phyloP scores from a whole-genome alignment of 2,113 vertebrate species.

The Rhinichthys klamathensis region DNA sequence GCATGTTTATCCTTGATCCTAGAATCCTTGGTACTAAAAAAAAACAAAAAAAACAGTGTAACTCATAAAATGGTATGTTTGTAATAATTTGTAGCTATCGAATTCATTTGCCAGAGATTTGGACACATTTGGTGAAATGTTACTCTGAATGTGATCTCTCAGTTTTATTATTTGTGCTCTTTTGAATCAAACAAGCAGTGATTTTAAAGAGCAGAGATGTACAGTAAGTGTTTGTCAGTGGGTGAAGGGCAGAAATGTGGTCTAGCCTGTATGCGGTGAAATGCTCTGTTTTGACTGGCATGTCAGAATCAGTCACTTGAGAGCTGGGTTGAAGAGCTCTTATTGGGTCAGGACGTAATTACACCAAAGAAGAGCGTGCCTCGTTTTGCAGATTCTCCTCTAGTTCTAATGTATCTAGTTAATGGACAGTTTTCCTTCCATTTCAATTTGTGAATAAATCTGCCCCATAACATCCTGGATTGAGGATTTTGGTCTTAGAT shows the following conservation, averaged over 20 bases:
- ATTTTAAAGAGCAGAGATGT: not conserved
- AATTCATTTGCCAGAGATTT: not conserved
- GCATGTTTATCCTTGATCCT: not conserved
- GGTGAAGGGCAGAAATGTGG: slow-evolving; percentile 33
- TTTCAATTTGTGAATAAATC: not conserved
- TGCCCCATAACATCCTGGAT: not conserved
- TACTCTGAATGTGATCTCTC: not conserved
- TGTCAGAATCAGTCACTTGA: slow-evolving; percentile 29
- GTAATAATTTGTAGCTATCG: not conserved
- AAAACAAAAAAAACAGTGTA: not conserved
- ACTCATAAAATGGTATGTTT: not conserved
- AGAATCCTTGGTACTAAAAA: too few relatives aligned
- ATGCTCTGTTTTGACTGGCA: slow-evolving; percentile 34
- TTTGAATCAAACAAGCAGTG: slow-evolving; percentile 3
- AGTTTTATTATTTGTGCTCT: not conserved
- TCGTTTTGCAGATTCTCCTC: slow-evolving; percentile 5
- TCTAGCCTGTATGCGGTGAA: slow-evolving; percentile 24
- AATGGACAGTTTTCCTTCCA: not conserved
- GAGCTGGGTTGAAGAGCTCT: slow-evolving; percentile 11
- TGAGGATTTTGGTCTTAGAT: slow-evolving; percentile 1
- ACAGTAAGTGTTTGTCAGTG: slow-evolving; percentile 18
- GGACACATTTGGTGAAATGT: not conserved
- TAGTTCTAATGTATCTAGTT: not conserved
- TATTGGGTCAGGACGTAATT: slow-evolving; percentile 17
- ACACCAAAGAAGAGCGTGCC: slow-evolving; percentile 15